Base-by-base conservation (phyloP, 2,888 invertebrate species). In the Melanchra persicariae region DNA sequence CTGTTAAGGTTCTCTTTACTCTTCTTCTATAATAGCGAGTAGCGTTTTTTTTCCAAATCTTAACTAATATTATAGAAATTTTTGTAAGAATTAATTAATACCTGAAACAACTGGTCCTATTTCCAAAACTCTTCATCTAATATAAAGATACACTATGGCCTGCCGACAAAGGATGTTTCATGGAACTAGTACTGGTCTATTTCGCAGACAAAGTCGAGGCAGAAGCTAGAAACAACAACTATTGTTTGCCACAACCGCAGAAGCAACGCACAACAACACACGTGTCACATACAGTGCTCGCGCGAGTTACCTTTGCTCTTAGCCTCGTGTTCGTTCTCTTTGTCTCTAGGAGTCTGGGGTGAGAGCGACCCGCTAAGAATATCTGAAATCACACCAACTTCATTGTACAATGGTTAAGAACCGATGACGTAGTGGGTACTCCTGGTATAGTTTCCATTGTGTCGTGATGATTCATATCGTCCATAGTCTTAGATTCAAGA, bases 321-420 rank as follows among this genome's bases (percentile, higher is more conserved):
- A 91, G 97, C 96, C 88, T 98, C 98, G 90, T 98, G 98, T 92
- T 98, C 98, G 90, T 97, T 97, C 95, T 97, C 97, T 94, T 97
- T 97, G 92, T 97, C 97, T 96, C 97, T 96, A 96, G 97, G 91
- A 82, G 93, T 87, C 87, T 94, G 95, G 67, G 96, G 95, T 84
- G 95, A 96, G 93, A 97, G 97, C 90, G 97, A 97, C 87, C 97
- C 97, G 96, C 97, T 97, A 94, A 97, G 96, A 91, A 97, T 97
- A 96, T 98, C 97, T 97, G 97, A 94, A 97, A 97, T 81, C 92
- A 95, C 84, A 94, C 89, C 89, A 87, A 55, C 72, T 69, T 79
- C 65, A 74, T 76, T 72, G 79, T 79, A 74, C 70, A 74, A 64
- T 72, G 37, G 64, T 79, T 67, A 74, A 22, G 37, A 43, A 73